Percentiles rank a stretch among this genome's conserved stretches.
These are phyloP conservation scores for Phoronis australis DNA, from an alignment of 2,888 invertebrate species.

Conservation along the genomic window DNA sequence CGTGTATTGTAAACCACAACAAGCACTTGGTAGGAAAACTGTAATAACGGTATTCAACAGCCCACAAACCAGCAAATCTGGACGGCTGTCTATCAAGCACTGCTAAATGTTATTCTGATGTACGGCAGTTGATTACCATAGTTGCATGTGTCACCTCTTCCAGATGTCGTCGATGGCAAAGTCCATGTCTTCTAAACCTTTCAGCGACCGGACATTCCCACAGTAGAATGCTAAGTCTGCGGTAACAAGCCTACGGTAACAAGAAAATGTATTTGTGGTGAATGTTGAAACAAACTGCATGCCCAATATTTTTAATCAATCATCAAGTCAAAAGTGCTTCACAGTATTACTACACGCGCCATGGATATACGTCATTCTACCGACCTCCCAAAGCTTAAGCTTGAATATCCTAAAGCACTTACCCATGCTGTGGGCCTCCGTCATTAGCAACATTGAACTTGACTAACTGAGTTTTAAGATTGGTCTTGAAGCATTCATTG, in stretches of 20 bases:
- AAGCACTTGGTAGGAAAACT: no score
- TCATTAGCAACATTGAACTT: slow-evolving; percentile 87
- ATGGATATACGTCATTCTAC: no score
- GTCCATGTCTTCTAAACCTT: slow-evolving; percentile 36
- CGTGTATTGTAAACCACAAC: no score
- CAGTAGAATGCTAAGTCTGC: slow-evolving; percentile 49
- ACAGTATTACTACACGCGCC: no score
- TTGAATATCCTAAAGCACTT: slow-evolving; percentile 45
- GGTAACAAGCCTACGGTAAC: slow-evolving; percentile 41
- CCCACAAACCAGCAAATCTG: no score
- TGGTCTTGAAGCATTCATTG: slow-evolving; percentile 66
- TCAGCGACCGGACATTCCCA: slow-evolving; percentile 40
- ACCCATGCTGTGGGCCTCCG: slow-evolving; percentile 94
- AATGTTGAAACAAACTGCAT: neutral
- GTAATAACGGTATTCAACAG: no score
- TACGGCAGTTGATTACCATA: no score
- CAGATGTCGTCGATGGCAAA: neutral
- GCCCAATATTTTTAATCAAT: neutral
- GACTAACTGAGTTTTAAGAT: slow-evolving; percentile 74
- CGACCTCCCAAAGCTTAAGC: neutral
- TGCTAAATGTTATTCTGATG: no score
- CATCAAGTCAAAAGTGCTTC: neutral
- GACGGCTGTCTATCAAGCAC: no score
- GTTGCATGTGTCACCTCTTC: no score
- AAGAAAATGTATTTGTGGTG: slow-evolving; percentile 3